Percentiles rank a stretch among this genome's conserved stretches.
Conservation (phyloP, 2,113 vertebrate species). For the Pedetes capensis region DNA sequence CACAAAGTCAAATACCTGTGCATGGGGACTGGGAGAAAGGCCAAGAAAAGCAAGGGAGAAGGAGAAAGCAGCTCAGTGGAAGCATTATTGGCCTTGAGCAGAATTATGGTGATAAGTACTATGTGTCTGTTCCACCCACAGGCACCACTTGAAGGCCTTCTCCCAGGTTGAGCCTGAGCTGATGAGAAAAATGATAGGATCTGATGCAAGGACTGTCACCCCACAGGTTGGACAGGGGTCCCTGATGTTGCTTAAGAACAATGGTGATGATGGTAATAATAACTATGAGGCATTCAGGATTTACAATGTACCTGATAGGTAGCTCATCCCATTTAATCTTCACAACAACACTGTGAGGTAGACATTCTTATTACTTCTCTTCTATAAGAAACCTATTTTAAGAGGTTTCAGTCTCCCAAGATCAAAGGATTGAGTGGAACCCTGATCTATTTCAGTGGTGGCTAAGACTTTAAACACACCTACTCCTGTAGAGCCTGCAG, state of each 20-base stretch:
- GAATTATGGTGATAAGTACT: fast-evolving
- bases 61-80: background rate
- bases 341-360: background rate
- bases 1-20: too few species aligned
- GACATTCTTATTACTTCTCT: background rate
- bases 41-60: background rate
- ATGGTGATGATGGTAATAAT: fast-evolving
- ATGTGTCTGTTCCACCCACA: too few species aligned
- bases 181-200: background rate
- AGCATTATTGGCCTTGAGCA: background rate
- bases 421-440: background rate
- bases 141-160: background rate
- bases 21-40: background rate
- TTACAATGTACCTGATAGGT: background rate
- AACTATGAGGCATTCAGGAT: fast-evolving
- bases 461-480: background rate
- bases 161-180: background rate
- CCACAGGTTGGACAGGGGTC: background rate
- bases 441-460: background rate
- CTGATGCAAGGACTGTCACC: background rate
- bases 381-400: background rate
- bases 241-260: background rate
- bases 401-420: background rate
- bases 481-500: too few species aligned
- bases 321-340: background rate